Conservation (phyloP, 2,113 vertebrate species). For the Clarias macrocephalus region DNA sequence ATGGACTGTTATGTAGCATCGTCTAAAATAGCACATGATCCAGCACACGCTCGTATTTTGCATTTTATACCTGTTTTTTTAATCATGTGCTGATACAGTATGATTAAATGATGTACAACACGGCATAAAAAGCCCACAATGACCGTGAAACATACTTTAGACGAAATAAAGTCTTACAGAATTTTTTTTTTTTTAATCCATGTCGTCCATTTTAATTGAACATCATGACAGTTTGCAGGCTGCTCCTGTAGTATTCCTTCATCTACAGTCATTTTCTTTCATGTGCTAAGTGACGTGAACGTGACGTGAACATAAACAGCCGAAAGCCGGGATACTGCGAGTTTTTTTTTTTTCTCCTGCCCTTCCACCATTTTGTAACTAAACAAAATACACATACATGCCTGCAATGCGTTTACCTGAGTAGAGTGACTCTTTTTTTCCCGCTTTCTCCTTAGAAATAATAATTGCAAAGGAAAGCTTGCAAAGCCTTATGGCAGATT, state of each 20-base stretch:
- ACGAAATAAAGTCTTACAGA: neutral
- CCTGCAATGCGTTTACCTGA: conserved; percentile 78
- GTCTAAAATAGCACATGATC: neutral
- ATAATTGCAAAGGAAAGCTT: conserved; percentile 77
- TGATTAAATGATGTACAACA: neutral
- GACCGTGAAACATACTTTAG: neutral
- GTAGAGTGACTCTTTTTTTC: conserved; percentile 53
- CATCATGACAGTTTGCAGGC: neutral
- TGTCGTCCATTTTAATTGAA: neutral
- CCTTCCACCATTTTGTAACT: neutral
- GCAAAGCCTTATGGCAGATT: conserved; percentile 86
- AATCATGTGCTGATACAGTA: neutral
- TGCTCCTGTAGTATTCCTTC: neutral
- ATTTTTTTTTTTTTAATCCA: neutral
- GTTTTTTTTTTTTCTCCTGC: neutral
- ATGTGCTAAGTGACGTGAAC: neutral
- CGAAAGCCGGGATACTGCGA: neutral
- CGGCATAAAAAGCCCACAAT: neutral
- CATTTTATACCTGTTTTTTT: neutral
- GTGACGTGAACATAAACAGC: neutral
- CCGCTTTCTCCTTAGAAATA: conserved; percentile 65
- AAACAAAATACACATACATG: conserved; percentile 19
- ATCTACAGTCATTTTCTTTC: neutral
- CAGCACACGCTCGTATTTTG: neutral
- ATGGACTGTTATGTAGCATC: neutral